Percentiles rank a stretch among this genome's conserved stretches.
phyloP scores from a whole-genome alignment of 2,113 vertebrate genomes.

The Cinclus mexicanus region DNA sequence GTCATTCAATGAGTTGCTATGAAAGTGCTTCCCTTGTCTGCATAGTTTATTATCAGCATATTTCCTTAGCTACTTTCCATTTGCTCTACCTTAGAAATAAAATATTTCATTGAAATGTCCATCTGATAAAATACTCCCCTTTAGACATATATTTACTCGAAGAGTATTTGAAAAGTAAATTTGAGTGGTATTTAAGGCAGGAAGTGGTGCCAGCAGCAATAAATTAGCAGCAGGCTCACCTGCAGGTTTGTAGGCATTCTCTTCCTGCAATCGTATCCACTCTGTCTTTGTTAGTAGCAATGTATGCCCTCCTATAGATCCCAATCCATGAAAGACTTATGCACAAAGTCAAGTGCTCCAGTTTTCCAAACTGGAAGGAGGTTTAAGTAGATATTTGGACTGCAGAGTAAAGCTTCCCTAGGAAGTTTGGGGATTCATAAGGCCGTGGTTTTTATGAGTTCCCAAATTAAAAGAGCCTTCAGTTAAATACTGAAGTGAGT shows the following conservation, averaged over 20 bases:
- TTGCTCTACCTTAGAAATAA: slow-evolving; percentile 59
- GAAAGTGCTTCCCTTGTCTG: slow-evolving; percentile 17
- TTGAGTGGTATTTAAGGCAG: slow-evolving; percentile 52
- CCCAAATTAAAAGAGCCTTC: not conserved
- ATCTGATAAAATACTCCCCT: slow-evolving; percentile 65
- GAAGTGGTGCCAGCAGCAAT: slow-evolving; percentile 21
- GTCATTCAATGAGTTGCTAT: slow-evolving; percentile 16
- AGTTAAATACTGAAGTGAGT: not conserved
- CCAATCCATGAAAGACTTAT: not conserved
- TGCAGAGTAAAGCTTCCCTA: not conserved
- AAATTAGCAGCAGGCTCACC: slow-evolving; percentile 31
- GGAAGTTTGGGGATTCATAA: not conserved
- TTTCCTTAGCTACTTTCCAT: slow-evolving; percentile 68
- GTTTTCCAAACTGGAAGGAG: not conserved
- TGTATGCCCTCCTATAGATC: not conserved
- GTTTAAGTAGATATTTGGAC: not conserved
- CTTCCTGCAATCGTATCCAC: not conserved
- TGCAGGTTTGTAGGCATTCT: not conserved
- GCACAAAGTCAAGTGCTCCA: not conserved
- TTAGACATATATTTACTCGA: slow-evolving; percentile 61
- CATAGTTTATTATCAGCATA: slow-evolving; percentile 60
- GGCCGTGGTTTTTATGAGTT: not conserved
- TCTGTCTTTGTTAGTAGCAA: not conserved
- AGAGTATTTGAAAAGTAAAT: slow-evolving; percentile 67
- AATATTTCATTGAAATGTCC: slow-evolving; percentile 57